Evolutionary conservation across 2,888 invertebrate genomes (phyloP).

Genomic region (Drosophila kambysellisi): DNA sequence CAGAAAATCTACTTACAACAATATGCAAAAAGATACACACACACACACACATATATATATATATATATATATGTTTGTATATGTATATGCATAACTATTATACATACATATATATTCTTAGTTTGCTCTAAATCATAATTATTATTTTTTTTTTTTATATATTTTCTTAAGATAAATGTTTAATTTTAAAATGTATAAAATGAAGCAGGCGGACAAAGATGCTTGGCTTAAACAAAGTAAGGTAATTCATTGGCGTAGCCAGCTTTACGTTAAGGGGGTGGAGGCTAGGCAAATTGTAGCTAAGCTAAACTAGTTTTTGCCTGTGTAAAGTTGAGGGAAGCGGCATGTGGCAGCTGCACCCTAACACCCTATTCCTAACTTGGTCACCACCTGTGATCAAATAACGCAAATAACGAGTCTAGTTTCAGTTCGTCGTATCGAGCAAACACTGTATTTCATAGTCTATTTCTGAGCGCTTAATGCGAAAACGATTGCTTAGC

Average conservation of each 20-base stretch:
- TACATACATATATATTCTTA: background rate
- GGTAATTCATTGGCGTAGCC: background rate
- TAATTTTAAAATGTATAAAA: background rate
- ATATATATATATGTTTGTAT: background rate
- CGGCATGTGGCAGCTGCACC: background rate
- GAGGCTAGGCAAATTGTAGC: background rate
- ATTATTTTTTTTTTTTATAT: background rate
- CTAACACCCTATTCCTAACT: background rate
- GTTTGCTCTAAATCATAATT: background rate
- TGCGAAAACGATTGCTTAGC: background rate
- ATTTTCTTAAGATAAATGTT: background rate
- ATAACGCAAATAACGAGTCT: background rate
- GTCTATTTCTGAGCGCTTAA: background rate
- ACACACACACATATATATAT: background rate
- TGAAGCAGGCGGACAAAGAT: background rate
- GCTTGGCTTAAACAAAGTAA: background rate
- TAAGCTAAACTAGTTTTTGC: background rate
- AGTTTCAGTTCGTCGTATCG: background rate
- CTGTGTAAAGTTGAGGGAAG: background rate
- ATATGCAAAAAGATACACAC: background rate
- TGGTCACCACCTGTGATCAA: background rate
- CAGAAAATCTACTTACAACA: constrained; percentile 28
- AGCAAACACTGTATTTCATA: background rate
- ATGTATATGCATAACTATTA: background rate
- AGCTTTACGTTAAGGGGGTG: background rate